These are phyloP conservation scores for Gallinago undulata DNA, from an alignment of 2,113 vertebrate genomes.

Conservation along the genomic window DNA sequence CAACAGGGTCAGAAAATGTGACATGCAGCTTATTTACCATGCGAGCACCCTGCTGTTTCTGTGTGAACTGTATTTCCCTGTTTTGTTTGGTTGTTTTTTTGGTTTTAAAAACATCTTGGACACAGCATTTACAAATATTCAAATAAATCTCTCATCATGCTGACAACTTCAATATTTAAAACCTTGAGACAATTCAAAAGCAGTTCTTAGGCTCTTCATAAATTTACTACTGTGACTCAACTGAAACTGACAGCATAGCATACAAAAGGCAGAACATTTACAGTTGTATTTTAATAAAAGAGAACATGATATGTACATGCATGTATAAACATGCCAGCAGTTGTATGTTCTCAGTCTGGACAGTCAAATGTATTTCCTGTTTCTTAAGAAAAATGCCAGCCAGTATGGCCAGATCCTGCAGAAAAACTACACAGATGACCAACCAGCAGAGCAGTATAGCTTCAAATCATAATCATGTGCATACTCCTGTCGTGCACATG, in stretches of 20 bases:
- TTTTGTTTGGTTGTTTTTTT: not conserved
- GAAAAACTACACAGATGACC: not conserved
- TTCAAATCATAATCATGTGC: not conserved
- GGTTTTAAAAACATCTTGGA: slow-evolving; percentile 7
- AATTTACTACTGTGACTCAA: slow-evolving; percentile 49
- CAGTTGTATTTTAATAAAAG: not conserved
- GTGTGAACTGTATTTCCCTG: not conserved
- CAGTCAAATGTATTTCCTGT: not conserved
- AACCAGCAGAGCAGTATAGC: not conserved
- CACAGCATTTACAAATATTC: slow-evolving; percentile 56
- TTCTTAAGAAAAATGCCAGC: not conserved
- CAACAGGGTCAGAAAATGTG: not conserved
- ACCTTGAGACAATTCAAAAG: slow-evolving; percentile 60
- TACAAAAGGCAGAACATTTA: not conserved
- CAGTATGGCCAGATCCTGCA: not conserved
- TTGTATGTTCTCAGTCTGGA: not conserved
- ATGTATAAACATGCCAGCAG: not conserved
- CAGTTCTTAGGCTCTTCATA: slow-evolving; percentile 52
- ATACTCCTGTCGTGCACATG: not conserved
- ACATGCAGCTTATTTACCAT: not conserved
- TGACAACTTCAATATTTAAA: slow-evolving; percentile 58
- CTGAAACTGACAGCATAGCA: not conserved
- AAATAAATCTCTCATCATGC: slow-evolving; percentile 59
- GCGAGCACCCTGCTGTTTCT: slow-evolving; percentile 2
- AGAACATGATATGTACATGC: not conserved